A percentile compares a stretch with the other conserved stretches of the same genome.
These are phyloP conservation scores for Lithophane socia DNA, from an alignment of 2,888 invertebrate genomes.

Conservation along the genomic window DNA sequence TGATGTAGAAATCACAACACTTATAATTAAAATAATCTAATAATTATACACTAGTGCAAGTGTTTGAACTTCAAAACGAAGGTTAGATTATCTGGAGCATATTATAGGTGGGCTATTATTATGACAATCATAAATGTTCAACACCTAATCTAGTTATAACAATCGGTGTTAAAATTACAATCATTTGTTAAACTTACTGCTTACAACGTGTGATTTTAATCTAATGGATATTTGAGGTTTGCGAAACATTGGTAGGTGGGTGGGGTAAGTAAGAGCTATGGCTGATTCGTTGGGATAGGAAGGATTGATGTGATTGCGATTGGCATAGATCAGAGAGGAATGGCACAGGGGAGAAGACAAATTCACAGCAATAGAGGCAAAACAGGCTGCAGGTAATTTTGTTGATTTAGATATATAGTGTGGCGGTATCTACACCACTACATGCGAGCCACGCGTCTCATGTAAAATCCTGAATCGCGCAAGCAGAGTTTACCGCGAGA, in stretches of 20 bases:
- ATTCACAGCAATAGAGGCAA: too few species aligned
- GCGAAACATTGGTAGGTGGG: neutral
- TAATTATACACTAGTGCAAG: conserved; percentile 61
- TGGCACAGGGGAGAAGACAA: too few species aligned
- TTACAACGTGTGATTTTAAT: conserved; percentile 24
- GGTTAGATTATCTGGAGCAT: conserved; percentile 45
- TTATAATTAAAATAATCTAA: conserved; percentile 62
- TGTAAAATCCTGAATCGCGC: too few species aligned
- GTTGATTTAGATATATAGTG: too few species aligned
- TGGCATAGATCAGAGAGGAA: too few species aligned
- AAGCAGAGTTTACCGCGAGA: too few species aligned
- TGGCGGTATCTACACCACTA: too few species aligned
- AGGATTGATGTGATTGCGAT: too few species aligned
- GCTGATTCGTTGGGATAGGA: neutral
- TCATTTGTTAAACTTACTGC: conserved; percentile 29
- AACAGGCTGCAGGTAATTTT: too few species aligned
- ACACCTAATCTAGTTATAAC: conserved; percentile 45
- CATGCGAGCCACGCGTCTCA: too few species aligned
- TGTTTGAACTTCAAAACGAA: conserved; percentile 67
- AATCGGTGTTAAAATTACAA: conserved; percentile 51
- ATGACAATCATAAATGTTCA: conserved; percentile 31
- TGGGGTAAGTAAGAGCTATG: neutral
- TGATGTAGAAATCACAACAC: conserved; percentile 54
- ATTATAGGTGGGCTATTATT: conserved; percentile 39
- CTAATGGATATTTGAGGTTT: conserved; percentile 20